These are phyloP conservation scores for Pontoporia blainvillei DNA, from an alignment of 2,113 vertebrate genomes.

Conservation along the genomic window DNA sequence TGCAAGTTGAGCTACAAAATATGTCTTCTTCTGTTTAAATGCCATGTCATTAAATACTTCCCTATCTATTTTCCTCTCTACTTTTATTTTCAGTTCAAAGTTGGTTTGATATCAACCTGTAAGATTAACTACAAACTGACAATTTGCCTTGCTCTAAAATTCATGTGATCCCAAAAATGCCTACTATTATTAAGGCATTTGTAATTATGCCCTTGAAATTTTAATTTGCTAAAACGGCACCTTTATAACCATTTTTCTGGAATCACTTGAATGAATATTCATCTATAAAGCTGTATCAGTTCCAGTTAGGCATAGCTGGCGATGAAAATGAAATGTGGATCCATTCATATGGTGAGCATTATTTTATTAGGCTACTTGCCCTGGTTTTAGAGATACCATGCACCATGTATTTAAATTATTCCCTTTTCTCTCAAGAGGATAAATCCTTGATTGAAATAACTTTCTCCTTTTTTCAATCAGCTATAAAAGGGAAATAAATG, in stretches of 20 bases:
- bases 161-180: neutral
- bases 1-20: neutral
- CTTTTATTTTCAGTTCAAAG: neutral
- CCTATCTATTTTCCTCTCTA: neutral
- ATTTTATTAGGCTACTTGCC: slow-evolving; percentile 37
- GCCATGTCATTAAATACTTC: neutral
- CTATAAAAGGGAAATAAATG: slow-evolving; percentile 32
- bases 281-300: neutral
- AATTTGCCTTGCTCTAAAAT: slow-evolving; percentile 10
- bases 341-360: slow-evolving; percentile 25
- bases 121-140: neutral
- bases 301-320: neutral
- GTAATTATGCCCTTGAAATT: slow-evolving; percentile 25
- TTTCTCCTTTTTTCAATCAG: neutral
- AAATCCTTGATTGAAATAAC: slow-evolving; percentile 51
- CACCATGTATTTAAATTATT: slow-evolving; percentile 31
- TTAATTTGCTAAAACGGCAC: slow-evolving; percentile 18
- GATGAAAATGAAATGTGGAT: neutral
- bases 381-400: slow-evolving; percentile 38
- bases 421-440: slow-evolving; percentile 37
- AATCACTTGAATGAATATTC: neutral
- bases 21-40: neutral
- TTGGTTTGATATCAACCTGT: neutral
- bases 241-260: slow-evolving; percentile 32
- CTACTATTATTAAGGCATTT: slow-evolving; percentile 18